Percentiles rank a stretch among this genome's conserved stretches.
Conservation (phyloP, 2,888 invertebrate species). For the Athalia circularis region DNA sequence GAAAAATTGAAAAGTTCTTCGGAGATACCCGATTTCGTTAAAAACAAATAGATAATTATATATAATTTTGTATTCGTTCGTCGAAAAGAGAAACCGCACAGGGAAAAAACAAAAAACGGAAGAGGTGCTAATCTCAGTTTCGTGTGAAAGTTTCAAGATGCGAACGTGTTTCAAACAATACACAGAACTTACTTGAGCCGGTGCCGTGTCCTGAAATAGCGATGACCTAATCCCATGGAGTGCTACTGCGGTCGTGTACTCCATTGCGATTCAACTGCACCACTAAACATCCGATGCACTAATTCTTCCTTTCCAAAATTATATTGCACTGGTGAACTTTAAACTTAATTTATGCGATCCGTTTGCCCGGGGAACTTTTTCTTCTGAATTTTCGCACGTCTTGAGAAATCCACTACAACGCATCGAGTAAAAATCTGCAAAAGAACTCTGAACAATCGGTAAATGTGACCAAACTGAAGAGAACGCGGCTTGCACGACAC, state of each 20-base stretch:
- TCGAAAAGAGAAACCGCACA: too few relatives aligned
- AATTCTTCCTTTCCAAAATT: background rate
- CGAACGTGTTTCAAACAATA: background rate
- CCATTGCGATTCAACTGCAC: background rate
- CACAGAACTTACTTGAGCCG: conserved; percentile 14
- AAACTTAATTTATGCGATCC: background rate
- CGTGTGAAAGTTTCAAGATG: background rate
- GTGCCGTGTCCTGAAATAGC: conserved; percentile 17
- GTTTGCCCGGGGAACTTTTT: too few relatives aligned
- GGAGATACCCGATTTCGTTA: too few relatives aligned
- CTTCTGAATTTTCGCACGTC: too few relatives aligned
- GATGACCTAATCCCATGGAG: conserved; percentile 30
- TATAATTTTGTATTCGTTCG: too few relatives aligned
- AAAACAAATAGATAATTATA: too few relatives aligned
- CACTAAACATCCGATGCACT: background rate
- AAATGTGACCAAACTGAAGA: conserved; percentile 5
- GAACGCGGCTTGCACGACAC: background rate
- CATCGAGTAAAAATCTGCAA: too few relatives aligned
- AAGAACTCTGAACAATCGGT: background rate
- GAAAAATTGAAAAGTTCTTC: too few relatives aligned
- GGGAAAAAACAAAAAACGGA: too few relatives aligned
- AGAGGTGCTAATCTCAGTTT: too few relatives aligned
- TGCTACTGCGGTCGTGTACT: background rate
- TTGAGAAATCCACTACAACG: background rate
- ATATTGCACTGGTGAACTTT: background rate